Conservation (phyloP, 2,888 invertebrate species). For the Epiblema foenella region DNA sequence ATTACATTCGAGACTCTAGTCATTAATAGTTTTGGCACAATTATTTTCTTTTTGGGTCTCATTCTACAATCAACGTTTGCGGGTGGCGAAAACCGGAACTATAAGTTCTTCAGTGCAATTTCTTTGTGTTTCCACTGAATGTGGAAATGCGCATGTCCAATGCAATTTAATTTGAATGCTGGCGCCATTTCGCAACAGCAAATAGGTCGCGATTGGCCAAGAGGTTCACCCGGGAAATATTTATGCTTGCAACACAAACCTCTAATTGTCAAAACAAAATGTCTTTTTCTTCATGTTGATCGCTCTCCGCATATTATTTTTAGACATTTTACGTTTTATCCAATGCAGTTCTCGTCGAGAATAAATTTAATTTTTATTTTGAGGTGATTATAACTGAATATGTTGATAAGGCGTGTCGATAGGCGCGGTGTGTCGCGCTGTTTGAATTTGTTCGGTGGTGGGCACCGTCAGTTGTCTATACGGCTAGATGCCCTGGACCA, state of each 20-base stretch:
- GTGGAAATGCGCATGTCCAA: constrained; percentile 38
- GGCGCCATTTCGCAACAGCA: constrained; percentile 29
- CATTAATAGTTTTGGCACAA: background rate
- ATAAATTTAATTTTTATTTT: constrained; percentile 10
- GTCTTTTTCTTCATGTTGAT: constrained; percentile 28
- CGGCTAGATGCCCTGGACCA: constrained; percentile 65
- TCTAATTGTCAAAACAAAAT: constrained; percentile 38
- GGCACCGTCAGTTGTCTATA: constrained; percentile 58
- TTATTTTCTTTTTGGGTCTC: background rate
- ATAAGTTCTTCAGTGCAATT: constrained; percentile 19
- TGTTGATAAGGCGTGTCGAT: constrained; percentile 39
- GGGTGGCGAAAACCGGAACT: constrained; percentile 34
- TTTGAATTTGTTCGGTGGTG: constrained; percentile 50
- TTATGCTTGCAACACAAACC: constrained; percentile 27
- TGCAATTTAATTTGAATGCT: constrained; percentile 33
- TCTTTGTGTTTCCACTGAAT: constrained; percentile 40
- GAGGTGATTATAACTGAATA: constrained; percentile 14
- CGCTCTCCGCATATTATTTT: constrained; percentile 34
- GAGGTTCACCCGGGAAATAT: constrained; percentile 1
- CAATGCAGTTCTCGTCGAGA: constrained; percentile 26
- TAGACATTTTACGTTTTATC: constrained; percentile 41
- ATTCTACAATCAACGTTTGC: constrained; percentile 7
- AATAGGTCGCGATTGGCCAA: constrained; percentile 3
- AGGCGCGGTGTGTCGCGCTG: constrained; percentile 32
- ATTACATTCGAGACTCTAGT: background rate